Percentiles rank a stretch among this genome's conserved stretches.
These are phyloP conservation scores for Petrocephalus microphthalmus DNA, from an alignment of 2,113 vertebrate species.

Conservation along the genomic window DNA sequence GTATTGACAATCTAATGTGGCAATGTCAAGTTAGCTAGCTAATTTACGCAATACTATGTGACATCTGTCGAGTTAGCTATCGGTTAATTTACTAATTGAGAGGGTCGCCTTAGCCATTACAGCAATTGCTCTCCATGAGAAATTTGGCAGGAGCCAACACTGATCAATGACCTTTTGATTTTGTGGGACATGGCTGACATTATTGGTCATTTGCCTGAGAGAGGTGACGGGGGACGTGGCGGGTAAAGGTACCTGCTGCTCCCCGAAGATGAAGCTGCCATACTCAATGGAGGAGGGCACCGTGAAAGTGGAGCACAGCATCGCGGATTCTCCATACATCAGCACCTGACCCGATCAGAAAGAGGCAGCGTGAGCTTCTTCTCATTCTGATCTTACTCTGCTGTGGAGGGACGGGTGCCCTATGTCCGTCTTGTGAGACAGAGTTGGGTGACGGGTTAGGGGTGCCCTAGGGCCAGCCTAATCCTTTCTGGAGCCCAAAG, in stretches of 20 bases:
- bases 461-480: neutral
- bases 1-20: neutral
- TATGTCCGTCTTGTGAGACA: neutral
- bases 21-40: neutral
- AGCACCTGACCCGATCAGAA: neutral
- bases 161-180: neutral
- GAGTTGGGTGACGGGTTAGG: neutral
- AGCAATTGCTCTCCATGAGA: neutral
- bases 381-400: neutral
- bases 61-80: neutral
- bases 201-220: too few relatives aligned
- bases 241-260: too few relatives aligned
- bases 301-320: neutral
- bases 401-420: neutral
- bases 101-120: neutral
- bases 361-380: neutral
- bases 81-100: neutral
- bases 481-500: neutral
- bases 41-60: neutral
- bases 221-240: too few relatives aligned
- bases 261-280: too few relatives aligned
- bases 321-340: neutral
- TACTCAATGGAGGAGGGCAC: too few relatives aligned
- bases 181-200: neutral
- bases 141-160: neutral